A percentile compares a stretch with the other conserved stretches of the same genome.
Evolutionary conservation across 2,113 vertebrate species (phyloP).

Genomic region (Corynorhinus townsendii): DNA sequence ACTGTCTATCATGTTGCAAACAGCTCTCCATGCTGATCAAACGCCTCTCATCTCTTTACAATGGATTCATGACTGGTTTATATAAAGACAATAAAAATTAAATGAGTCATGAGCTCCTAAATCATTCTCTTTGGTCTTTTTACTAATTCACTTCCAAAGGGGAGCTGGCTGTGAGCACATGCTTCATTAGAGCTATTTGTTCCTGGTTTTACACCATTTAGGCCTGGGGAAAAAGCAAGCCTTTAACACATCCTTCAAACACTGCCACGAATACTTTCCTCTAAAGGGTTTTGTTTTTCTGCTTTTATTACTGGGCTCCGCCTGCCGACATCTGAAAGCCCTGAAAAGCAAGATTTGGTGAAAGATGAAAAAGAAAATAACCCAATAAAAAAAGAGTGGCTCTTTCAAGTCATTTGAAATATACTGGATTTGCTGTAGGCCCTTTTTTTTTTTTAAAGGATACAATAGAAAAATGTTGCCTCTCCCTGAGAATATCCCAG

Average conservation of each 20-base stretch:
- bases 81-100: conserved; percentile 82
- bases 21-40: conserved; percentile 75
- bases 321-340: conserved; percentile 33
- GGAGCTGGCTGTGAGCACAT: conserved; percentile 71
- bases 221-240: conserved; percentile 57
- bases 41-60: conserved; percentile 77
- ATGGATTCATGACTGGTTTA: conserved; percentile 77
- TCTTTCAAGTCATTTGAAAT: conserved; percentile 54
- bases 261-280: conserved; percentile 58
- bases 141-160: conserved; percentile 81
- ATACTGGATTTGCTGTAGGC: not conserved
- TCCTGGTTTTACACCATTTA: conserved; percentile 75
- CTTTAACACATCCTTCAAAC: conserved; percentile 75
- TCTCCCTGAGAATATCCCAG: not conserved
- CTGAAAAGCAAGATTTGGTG: conserved; percentile 4
- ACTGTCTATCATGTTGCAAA: conserved; percentile 61
- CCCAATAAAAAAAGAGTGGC: not conserved
- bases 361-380: not conserved
- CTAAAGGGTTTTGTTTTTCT: conserved; percentile 70
- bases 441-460: not conserved
- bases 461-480: not conserved
- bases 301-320: conserved; percentile 63
- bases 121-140: conserved; percentile 78
- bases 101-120: conserved; percentile 82
- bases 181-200: conserved; percentile 83